These are phyloP conservation scores for Hyperoplus lanceolatus DNA, from an alignment of 2,797 vertebrate species.

Conservation along the genomic window DNA sequence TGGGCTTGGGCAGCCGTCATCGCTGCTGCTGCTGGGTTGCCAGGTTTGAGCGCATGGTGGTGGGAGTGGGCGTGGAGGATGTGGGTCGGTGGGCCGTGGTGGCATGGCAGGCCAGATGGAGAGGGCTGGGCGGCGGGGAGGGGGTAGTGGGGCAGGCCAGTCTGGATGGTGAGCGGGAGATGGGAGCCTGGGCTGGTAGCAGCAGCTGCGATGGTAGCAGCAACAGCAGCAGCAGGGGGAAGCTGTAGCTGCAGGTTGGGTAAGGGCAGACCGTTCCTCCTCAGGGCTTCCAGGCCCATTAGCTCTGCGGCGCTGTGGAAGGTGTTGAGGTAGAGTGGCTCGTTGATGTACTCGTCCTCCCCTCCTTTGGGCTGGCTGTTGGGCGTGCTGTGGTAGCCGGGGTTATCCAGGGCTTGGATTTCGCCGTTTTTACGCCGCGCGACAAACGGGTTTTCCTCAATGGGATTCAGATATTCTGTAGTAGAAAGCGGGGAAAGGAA, in stretches of 20 bases:
- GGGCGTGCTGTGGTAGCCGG: conserved; percentile 92
- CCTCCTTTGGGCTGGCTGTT: conserved; percentile 87
- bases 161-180: conserved; percentile 76
- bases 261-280: conserved; percentile 89
- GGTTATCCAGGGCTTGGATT: conserved; percentile 94
- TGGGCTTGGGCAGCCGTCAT: conserved; percentile 65
- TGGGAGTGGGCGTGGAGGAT: conserved; percentile 69
- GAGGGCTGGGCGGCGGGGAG: conserved; percentile 73
- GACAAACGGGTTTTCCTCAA: conserved; percentile 98
- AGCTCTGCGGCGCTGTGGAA: conserved; percentile 88
- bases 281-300: conserved; percentile 86
- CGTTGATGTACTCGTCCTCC: conserved; percentile 94
- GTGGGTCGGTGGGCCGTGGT: conserved; percentile 72
- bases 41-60: conserved; percentile 74
- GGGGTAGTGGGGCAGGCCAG: conserved; percentile 79
- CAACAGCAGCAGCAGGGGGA: conserved; percentile 63
- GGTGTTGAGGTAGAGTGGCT: conserved; percentile 96
- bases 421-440: conserved; percentile 93
- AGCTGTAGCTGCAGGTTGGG: conserved; percentile 72
- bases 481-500: conserved; percentile 30
- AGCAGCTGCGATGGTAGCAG: conserved; percentile 69
- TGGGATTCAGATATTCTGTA: conserved; percentile 93
- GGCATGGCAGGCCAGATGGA: conserved; percentile 77
- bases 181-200: conserved; percentile 64
- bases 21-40: conserved; percentile 65